Conservation (phyloP, 2,888 invertebrate species). For the Galerucella pusilla region DNA sequence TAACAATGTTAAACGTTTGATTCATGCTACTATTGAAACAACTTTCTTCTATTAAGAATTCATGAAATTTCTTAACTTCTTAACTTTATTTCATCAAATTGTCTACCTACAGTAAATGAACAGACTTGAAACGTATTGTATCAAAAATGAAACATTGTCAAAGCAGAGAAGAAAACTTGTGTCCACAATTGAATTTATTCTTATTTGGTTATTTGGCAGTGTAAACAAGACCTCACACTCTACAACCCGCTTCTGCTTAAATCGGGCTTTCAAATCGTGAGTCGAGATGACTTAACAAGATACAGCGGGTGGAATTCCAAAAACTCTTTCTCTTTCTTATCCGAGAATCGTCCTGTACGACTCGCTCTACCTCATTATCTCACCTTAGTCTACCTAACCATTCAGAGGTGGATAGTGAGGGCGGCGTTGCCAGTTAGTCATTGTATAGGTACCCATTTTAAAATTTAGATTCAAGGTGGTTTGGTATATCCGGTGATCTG, state of each 20-base stretch:
- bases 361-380: constrained; percentile 63
- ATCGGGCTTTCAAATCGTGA: constrained; percentile 56
- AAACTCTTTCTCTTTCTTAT: constrained; percentile 56
- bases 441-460: constrained; percentile 26
- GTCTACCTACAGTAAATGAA: too few relatives aligned
- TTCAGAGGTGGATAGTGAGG: constrained; percentile 49
- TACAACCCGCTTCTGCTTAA: constrained; percentile 43
- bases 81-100: too few relatives aligned
- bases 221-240: constrained; percentile 45
- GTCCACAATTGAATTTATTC: neutral
- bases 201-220: constrained; percentile 40
- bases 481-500: constrained; percentile 25
- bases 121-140: neutral
- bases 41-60: too few relatives aligned
- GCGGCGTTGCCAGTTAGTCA: constrained; percentile 34
- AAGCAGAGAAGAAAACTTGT: neutral
- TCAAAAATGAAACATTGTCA: neutral
- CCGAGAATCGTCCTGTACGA: constrained; percentile 41
- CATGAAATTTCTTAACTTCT: too few relatives aligned
- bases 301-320: constrained; percentile 64
- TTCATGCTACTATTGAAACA: too few relatives aligned
- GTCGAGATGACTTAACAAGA: constrained; percentile 65
- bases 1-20: too few relatives aligned
- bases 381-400: constrained; percentile 63
- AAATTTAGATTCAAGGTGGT: constrained; percentile 33